Evolutionary conservation across 1,140 invertebrate genomes (phyloP).

Genomic region (Eumaeus atala): DNA sequence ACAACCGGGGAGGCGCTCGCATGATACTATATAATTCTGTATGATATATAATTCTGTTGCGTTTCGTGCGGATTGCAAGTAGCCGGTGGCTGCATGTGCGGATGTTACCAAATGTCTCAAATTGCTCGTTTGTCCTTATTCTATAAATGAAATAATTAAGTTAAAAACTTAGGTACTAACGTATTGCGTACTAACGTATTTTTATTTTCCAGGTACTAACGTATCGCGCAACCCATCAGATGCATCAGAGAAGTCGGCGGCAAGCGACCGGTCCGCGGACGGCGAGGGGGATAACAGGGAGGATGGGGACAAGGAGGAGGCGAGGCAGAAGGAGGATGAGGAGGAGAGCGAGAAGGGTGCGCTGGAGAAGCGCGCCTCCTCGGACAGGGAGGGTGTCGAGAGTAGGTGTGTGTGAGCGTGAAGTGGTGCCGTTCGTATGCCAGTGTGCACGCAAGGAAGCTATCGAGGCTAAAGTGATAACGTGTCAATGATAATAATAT

Average conservation of each 20-base stretch:
- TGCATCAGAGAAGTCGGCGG: slow-evolving; percentile 50
- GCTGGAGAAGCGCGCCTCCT: slow-evolving; percentile 6
- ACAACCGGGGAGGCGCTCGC: too few relatives aligned
- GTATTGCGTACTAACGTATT: not conserved
- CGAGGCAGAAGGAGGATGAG: slow-evolving; percentile 22
- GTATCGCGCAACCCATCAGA: slow-evolving; percentile 59
- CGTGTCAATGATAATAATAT: too few relatives aligned
- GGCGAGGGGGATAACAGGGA: slow-evolving; percentile 19
- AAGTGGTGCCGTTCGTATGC: not conserved
- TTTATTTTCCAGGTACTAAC: slow-evolving; percentile 36
- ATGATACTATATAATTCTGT: too few relatives aligned
- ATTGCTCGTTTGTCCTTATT: too few relatives aligned
- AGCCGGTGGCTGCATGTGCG: too few relatives aligned
- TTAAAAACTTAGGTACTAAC: too few relatives aligned
- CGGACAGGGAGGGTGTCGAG: slow-evolving; percentile 30
- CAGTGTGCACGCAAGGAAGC: too few relatives aligned
- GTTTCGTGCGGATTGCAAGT: too few relatives aligned
- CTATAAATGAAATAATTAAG: too few relatives aligned
- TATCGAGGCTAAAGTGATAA: too few relatives aligned
- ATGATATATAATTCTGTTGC: too few relatives aligned
- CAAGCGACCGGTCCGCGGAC: slow-evolving; percentile 22
- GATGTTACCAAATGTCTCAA: too few relatives aligned
- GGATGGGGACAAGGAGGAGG: slow-evolving; percentile 26
- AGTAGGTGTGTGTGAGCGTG: slow-evolving; percentile 32
- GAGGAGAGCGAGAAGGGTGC: slow-evolving; percentile 17